Evolutionary conservation across 2,113 vertebrate genomes (phyloP).

Genomic region (Brachionichthys hirsutus): DNA sequence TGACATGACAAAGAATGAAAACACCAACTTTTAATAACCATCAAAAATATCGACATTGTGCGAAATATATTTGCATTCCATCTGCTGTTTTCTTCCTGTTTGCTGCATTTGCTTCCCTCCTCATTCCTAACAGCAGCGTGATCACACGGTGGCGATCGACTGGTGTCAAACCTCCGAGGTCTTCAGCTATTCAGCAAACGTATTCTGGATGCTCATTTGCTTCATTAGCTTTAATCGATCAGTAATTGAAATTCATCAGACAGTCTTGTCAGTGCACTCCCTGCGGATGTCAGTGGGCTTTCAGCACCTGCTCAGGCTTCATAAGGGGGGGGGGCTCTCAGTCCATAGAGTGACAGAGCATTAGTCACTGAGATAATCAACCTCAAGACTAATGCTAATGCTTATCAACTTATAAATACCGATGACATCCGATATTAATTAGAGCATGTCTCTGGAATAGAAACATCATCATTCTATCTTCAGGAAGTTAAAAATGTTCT

Average conservation of each 20-base stretch:
- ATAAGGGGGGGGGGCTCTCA: conserved; percentile 87
- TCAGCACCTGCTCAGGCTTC: conserved; percentile 87
- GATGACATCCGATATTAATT: too few species aligned
- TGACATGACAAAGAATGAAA: too few species aligned
- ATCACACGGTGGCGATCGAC: too few species aligned
- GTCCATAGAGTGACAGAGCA: conserved; percentile 89
- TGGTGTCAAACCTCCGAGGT: conserved; percentile 28
- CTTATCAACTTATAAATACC: too few species aligned
- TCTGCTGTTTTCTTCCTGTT: too few species aligned
- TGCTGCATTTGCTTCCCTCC: too few species aligned
- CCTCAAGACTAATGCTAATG: conserved; percentile 76
- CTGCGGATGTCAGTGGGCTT: conserved; percentile 82
- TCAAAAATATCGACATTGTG: neutral
- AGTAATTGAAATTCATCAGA: conserved; percentile 97
- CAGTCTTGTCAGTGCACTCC: conserved; percentile 91
- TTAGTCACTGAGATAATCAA: conserved; percentile 96
- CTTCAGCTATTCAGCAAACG: conserved; percentile 60
- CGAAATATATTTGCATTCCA: too few species aligned
- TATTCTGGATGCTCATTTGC: conserved; percentile 89
- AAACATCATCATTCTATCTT: too few species aligned
- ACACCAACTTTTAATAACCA: conserved; percentile 12
- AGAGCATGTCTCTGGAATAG: too few species aligned
- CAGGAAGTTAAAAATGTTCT: too few species aligned
- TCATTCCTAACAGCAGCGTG: too few species aligned
- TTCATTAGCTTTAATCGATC: conserved; percentile 94